Percentiles rank a stretch among this genome's conserved stretches.
Evolutionary conservation across 53 echinoderm and acorn worm species (phyloP).

Genomic region (Holothuria leucospilota): DNA sequence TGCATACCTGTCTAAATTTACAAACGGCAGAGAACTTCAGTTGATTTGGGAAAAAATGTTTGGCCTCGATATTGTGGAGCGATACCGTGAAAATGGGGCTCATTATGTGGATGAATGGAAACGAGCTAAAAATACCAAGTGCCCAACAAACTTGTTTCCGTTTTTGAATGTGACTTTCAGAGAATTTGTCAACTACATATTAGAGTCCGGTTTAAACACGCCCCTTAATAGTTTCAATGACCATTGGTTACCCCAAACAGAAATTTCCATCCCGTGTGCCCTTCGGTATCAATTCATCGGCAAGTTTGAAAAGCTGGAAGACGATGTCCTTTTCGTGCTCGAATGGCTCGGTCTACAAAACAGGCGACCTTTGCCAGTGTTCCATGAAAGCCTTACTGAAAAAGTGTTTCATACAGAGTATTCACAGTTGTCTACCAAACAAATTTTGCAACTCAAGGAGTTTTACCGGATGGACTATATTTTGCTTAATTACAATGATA

Average conservation of each 20-base stretch:
- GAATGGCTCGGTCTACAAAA: slow-evolving; percentile 54
- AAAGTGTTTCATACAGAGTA: slow-evolving; percentile 33
- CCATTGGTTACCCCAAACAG: slow-evolving; percentile 80
- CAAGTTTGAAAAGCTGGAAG: slow-evolving; percentile 77
- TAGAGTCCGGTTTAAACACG: slow-evolving; percentile 55
- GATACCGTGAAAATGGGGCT: slow-evolving; percentile 54
- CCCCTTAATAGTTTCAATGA: slow-evolving; percentile 60
- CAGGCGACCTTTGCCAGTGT: slow-evolving; percentile 38
- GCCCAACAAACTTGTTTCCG: not conserved
- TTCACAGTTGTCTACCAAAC: slow-evolving; percentile 27
- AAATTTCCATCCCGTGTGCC: slow-evolving; percentile 67
- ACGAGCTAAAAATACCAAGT: not conserved
- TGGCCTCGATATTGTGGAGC: slow-evolving; percentile 60
- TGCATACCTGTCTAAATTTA: slow-evolving; percentile 73
- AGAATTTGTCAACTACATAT: slow-evolving; percentile 71
- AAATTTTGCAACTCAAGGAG: slow-evolving; percentile 10
- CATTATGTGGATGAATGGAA: not conserved
- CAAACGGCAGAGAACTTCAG: slow-evolving; percentile 38
- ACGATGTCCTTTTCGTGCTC: slow-evolving; percentile 75
- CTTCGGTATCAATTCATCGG: slow-evolving; percentile 85
- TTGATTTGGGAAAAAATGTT: slow-evolving; percentile 66
- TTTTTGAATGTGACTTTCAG: slow-evolving; percentile 74
- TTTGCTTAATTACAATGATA: slow-evolving; percentile 51
- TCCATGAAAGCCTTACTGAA: slow-evolving; percentile 32
- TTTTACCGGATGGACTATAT: slow-evolving; percentile 57